Evolutionary conservation across 1,140 invertebrate genomes (phyloP), one percentile per base, ranked within the genome.

Genomic region (Drosophila sp.): DNA sequence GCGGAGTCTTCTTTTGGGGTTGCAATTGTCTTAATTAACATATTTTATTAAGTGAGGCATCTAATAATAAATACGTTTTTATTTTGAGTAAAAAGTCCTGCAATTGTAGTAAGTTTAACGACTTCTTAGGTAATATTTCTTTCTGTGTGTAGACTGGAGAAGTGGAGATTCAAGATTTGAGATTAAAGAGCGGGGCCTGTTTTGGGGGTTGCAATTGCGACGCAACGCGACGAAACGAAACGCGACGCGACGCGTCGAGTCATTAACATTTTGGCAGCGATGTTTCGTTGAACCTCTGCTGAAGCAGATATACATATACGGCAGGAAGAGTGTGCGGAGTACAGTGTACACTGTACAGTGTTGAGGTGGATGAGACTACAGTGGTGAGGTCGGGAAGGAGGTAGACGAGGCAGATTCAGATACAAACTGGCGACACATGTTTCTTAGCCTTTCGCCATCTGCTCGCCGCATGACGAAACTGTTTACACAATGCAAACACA

Each of bases 221-320:
- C 21, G 21, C 21, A 21, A 21, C 21, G n/a, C 65, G 38, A 61
- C 57, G 64, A 11, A 18, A n/a, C n/a, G 57, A 41, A 13, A 45
- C 21, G 61, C 63, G 11, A 38, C 43, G 32, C 41, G 7, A 53
- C 46, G 56, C 38, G 18, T 13, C 65, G 46, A 59, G 70, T 72
- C 70, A 72, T 72, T 72, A 72, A 72, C 70, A 72, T 72, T 72
- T 72, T 53, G 70, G 70, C 63, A 59, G 63, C 70, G 8, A 43
- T 13, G 70, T 59, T 67, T 67, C 70, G 29, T 72, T 72, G 70
- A 72, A 72, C 70, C 70, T 58, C 34, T 45, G 48, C 48, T 45
- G 25, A 27, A 45, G 18, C 36, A 57, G 54, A 57, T 57, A 58
- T 43, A 4, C 32, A 57, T 57, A 58, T 43, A 4, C 32, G 14